These are phyloP conservation scores for Geopemphigus sp. DNA, from an alignment of 1,140 invertebrate genomes.

Conservation along the genomic window DNA sequence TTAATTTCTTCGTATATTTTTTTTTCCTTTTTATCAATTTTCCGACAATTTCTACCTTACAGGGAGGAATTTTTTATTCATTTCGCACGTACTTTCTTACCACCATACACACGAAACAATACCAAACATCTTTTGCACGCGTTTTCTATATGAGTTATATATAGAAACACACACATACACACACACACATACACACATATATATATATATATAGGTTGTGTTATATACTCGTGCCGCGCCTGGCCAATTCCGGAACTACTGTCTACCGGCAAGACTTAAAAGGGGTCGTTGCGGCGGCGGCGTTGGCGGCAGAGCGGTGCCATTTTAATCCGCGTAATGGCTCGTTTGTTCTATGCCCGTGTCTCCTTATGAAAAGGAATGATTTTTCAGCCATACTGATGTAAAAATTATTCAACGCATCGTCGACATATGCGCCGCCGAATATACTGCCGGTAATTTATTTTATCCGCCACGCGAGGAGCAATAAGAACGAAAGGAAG, in stretches of 20 bases:
- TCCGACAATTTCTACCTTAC: neutral
- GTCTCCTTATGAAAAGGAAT: conserved; percentile 41
- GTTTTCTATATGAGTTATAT: neutral
- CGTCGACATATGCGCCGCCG: conserved; percentile 37
- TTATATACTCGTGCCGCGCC: neutral
- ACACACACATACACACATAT: too few relatives aligned
- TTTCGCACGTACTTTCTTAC: neutral
- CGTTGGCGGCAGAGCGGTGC: conserved; percentile 1
- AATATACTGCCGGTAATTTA: conserved; percentile 44
- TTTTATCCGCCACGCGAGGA: conserved; percentile 12
- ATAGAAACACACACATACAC: too few relatives aligned
- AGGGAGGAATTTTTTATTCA: neutral
- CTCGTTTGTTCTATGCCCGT: conserved; percentile 37
- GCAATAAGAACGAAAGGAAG: neutral
- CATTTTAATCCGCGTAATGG: conserved; percentile 47
- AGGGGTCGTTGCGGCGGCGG: neutral
- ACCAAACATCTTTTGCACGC: neutral
- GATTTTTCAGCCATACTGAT: conserved; percentile 44
- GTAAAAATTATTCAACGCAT: conserved; percentile 48
- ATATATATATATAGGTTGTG: too few relatives aligned
- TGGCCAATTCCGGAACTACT: neutral
- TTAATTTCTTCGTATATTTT: neutral
- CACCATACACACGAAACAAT: neutral
- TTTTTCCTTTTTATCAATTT: neutral
- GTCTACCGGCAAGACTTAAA: conserved; percentile 5